These are phyloP conservation scores for Miichthys miiuy DNA, from an alignment of 2,797 vertebrate species.

Conservation along the genomic window DNA sequence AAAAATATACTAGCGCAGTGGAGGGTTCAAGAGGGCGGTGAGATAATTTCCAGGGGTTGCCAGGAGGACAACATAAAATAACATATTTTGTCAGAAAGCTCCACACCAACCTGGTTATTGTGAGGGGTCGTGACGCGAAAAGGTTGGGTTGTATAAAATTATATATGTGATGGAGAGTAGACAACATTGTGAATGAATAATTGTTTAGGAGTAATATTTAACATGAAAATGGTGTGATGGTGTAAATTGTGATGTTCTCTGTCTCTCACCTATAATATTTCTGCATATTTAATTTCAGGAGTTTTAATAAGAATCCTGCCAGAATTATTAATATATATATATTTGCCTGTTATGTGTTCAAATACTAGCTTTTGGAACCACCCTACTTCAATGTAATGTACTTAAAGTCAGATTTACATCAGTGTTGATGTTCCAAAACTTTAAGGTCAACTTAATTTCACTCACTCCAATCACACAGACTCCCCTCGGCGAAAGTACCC, in stretches of 20 bases:
- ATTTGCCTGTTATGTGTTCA: background rate
- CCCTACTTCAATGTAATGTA: too few species aligned
- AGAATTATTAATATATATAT: background rate
- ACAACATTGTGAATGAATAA: background rate
- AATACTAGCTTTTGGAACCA: background rate
- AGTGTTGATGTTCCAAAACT: slow-evolving; percentile 38
- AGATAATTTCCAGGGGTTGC: too few species aligned
- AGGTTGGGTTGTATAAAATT: background rate
- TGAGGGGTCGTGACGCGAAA: too few species aligned
- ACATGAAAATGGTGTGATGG: background rate
- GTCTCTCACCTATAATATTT: too few species aligned
- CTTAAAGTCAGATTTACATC: slow-evolving; percentile 21
- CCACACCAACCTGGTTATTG: too few species aligned
- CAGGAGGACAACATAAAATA: too few species aligned
- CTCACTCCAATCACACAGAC: slow-evolving; percentile 49
- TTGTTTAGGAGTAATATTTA: background rate
- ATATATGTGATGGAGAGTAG: background rate
- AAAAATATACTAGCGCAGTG: background rate
- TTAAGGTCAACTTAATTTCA: slow-evolving; percentile 54
- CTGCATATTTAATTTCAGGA: too few species aligned
- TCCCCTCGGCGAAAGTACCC: slow-evolving; percentile 34
- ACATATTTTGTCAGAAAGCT: too few species aligned
- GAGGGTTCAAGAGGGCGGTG: too few species aligned
- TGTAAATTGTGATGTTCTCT: too few species aligned
- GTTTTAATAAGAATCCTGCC: too few species aligned